phyloP scores from a whole-genome alignment of 37 sponge, comb jelly and placozoan genomes.

The Aplysina aerophoba region DNA sequence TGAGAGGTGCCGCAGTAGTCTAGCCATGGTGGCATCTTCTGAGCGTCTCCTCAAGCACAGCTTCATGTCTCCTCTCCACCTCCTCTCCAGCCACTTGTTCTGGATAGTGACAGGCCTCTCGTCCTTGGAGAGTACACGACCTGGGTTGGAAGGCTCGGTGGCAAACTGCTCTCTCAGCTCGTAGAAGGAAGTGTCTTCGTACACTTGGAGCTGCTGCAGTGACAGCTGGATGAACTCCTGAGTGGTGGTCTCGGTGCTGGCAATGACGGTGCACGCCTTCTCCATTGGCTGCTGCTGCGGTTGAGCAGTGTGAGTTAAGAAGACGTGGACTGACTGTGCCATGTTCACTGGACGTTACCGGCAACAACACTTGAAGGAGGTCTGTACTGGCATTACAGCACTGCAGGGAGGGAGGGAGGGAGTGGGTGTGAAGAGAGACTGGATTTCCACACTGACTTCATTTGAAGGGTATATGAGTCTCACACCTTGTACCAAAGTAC shows the following conservation, averaged over 20 bases:
- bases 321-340: slow-evolving; percentile 15
- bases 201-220: slow-evolving; percentile 66
- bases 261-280: slow-evolving; percentile 12
- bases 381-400: too few species aligned
- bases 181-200: slow-evolving; percentile 69
- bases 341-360: background rate
- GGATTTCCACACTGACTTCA: too few species aligned
- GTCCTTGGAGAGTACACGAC: slow-evolving; percentile 33
- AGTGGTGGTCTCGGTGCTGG: slow-evolving; percentile 25
- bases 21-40: slow-evolving; percentile 26
- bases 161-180: slow-evolving; percentile 45
- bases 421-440: too few species aligned
- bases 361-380: too few species aligned
- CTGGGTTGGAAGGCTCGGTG: slow-evolving; percentile 12
- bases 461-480: too few species aligned
- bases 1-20: slow-evolving; percentile 45
- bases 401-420: too few species aligned
- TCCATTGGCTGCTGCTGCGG: background rate
- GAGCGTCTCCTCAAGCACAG: slow-evolving; percentile 38
- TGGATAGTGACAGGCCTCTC: slow-evolving; percentile 48
- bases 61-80: slow-evolving; percentile 26
- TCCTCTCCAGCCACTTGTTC: slow-evolving; percentile 22
- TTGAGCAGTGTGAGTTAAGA: background rate
- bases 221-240: slow-evolving; percentile 57
- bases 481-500: too few species aligned